These are phyloP conservation scores for Latrodectus hesperus DNA, from an alignment of 2,888 invertebrate genomes.

Conservation along the genomic window DNA sequence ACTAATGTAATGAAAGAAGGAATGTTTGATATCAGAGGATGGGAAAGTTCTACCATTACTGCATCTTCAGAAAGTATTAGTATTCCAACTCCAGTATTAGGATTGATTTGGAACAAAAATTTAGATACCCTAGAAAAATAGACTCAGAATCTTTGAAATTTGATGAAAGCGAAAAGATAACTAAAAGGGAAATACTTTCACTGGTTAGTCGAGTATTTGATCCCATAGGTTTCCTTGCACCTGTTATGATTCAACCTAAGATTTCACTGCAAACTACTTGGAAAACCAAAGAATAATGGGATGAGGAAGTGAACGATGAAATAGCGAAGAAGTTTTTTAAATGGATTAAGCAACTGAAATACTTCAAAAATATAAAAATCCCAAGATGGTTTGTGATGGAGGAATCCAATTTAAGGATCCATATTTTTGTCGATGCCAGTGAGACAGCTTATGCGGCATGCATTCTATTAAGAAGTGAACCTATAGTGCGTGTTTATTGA, in stretches of 20 bases:
- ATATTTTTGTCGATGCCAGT: too few species aligned
- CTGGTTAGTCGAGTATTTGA: not conserved
- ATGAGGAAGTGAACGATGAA: not conserved
- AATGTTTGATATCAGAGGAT: conserved; percentile 19
- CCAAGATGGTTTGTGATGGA: too few species aligned
- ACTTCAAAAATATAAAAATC: too few species aligned
- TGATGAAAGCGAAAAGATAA: too few species aligned
- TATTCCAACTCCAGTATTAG: conserved; percentile 8
- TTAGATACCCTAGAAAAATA: not conserved
- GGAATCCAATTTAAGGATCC: too few species aligned
- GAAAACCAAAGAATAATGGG: conserved; percentile 3
- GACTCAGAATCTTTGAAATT: too few species aligned
- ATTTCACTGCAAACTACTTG: not conserved
- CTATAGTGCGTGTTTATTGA: too few species aligned
- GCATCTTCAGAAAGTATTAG: not conserved
- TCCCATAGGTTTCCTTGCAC: not conserved
- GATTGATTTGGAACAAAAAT: not conserved
- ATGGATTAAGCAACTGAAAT: too few species aligned
- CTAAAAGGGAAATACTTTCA: too few species aligned
- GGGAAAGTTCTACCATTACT: not conserved
- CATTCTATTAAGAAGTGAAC: too few species aligned
- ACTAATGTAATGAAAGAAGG: conserved; percentile 24
- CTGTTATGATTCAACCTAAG: not conserved
- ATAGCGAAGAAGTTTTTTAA: not conserved
- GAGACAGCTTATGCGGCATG: too few species aligned